Evolutionary conservation across 2,888 invertebrate genomes (phyloP).

Genomic region (Hanleya hanleyi): DNA sequence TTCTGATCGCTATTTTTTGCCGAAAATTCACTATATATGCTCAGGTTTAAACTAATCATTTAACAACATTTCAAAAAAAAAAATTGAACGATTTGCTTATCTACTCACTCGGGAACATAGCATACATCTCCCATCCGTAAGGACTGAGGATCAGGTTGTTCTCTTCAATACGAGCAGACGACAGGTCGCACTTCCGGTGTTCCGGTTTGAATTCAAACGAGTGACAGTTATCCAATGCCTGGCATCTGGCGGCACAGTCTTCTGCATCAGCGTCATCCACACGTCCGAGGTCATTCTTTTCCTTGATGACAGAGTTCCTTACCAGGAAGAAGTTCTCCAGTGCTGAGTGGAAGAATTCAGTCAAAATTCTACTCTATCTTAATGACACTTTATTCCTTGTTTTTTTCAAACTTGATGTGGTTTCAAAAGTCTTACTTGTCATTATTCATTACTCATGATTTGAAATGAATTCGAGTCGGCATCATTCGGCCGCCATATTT

Average conservation of each 20-base stretch:
- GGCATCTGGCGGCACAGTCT: background rate
- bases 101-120: background rate
- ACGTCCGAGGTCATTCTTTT: background rate
- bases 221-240: background rate
- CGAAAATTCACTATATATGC: no score
- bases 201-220: constrained; percentile 8
- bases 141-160: background rate
- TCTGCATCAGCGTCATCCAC: background rate
- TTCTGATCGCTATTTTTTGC: no score
- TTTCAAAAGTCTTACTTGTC: no score
- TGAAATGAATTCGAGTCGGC: no score
- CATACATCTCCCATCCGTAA: constrained; percentile 4
- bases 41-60: no score
- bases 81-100: no score
- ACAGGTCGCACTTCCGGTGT: constrained; percentile 11
- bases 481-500: no score
- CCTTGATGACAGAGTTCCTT: background rate
- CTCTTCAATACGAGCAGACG: background rate
- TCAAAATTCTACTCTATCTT: no score
- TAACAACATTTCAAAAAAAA: no score
- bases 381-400: no score
- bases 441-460: no score
- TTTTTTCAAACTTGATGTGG: no score
- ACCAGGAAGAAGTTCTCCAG: background rate
- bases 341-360: background rate